Percentiles rank a stretch among this genome's conserved stretches.
Conservation (phyloP, 2,113 vertebrate genomes). For the Thamnaconus septentrionalis region DNA sequence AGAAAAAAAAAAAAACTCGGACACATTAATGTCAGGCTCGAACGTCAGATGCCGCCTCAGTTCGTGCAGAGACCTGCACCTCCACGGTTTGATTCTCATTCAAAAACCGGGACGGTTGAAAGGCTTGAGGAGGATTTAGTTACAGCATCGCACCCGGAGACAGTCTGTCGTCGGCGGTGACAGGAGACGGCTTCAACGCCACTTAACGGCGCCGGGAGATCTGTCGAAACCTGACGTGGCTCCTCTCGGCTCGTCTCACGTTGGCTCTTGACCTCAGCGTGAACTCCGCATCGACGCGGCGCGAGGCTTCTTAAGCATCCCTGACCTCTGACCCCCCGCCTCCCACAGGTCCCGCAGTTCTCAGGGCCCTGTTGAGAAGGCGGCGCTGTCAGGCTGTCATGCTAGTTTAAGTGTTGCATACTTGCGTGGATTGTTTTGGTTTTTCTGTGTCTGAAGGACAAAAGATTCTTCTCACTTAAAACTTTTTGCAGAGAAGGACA, state of each 20-base stretch:
- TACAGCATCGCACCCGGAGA: conserved; percentile 34
- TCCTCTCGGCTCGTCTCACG: conserved; percentile 8
- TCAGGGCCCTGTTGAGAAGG: conserved; percentile 23
- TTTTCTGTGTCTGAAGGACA: too few species aligned
- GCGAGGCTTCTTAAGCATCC: not conserved
- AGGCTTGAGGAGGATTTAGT: conserved; percentile 39
- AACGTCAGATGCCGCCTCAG: too few species aligned
- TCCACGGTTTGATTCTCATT: too few species aligned
- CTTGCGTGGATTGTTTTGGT: too few species aligned
- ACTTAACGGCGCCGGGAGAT: not conserved
- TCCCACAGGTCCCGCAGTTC: conserved; percentile 31
- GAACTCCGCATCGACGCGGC: conserved; percentile 12
- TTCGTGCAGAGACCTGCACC: too few species aligned
- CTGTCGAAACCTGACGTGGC: conserved; percentile 39
- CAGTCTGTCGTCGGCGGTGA: conserved; percentile 22
- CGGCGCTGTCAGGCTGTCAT: too few species aligned
- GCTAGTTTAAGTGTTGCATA: conserved; percentile 4
- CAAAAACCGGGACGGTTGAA: not conserved
- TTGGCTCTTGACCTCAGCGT: conserved; percentile 22
- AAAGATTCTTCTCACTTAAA: too few species aligned
- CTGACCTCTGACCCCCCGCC: conserved; percentile 27
- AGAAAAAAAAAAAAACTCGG: too few species aligned
- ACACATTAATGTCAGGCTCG: too few species aligned
- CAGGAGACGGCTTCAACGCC: not conserved
- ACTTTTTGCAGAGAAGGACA: too few species aligned